Conservation (phyloP, 2,113 vertebrate genomes). For the Gasterosteus nipponicus region DNA sequence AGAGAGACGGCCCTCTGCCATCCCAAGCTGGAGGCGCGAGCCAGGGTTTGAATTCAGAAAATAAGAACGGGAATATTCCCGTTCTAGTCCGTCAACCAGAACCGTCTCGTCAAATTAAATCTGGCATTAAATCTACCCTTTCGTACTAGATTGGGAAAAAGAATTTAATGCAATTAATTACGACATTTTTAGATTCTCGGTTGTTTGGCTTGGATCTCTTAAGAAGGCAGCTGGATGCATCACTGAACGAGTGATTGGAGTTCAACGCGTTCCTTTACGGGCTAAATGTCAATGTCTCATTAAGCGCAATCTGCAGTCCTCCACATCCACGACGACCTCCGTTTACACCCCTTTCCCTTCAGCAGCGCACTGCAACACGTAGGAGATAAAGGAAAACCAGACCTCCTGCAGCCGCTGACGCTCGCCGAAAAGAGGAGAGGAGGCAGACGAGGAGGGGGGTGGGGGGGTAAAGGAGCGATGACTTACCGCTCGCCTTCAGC, state of each 20-base stretch:
- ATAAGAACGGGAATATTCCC: background rate
- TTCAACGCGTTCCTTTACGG: background rate
- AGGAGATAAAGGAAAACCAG: slow-evolving; percentile 26
- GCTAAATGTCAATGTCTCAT: background rate
- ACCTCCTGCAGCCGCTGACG: slow-evolving; percentile 26
- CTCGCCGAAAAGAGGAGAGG: background rate
- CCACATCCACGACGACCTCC: background rate
- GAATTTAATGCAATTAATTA: background rate
- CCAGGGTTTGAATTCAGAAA: background rate
- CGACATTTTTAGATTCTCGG: background rate
- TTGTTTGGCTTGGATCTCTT: background rate
- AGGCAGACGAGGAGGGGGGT: background rate
- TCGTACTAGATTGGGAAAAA: background rate
- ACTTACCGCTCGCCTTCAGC: slow-evolving; percentile 45
- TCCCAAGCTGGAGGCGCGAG: background rate
- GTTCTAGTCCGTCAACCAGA: background rate
- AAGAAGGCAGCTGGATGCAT: background rate
- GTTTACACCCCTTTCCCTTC: background rate
- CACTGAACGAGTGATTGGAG: background rate
- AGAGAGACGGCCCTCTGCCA: background rate
- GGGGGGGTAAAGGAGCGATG: slow-evolving; percentile 18
- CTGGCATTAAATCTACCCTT: background rate
- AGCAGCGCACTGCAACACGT: background rate
- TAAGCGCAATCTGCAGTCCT: background rate
- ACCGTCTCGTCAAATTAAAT: background rate